Evolutionary conservation across 2,888 invertebrate species (phyloP), one percentile per base, ranked within the genome.

Genomic region (Stenurella melanura): DNA sequence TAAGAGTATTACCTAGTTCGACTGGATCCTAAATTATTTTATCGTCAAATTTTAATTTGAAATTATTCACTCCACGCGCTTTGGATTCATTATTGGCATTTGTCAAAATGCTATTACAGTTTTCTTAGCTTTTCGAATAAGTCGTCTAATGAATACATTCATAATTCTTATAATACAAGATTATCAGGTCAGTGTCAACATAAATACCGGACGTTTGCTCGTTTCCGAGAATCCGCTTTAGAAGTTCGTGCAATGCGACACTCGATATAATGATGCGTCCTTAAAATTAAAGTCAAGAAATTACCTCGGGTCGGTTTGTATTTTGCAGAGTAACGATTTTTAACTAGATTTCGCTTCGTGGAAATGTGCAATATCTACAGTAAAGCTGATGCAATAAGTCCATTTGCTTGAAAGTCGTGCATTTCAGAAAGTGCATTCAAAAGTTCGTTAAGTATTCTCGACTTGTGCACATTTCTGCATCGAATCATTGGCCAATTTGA

Each of bases 401-500:
- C 78, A 78, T 78, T 81, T 79, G 67, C 74, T 80, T 74, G 72
- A 74, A 73, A 79, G 81, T 78, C 76, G 79, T 77, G 79, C 77
- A 73, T 70, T 75, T 57, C 77, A 54, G 60, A 73, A 75, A 76
- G 78, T 77, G 78, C 79, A 82, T 78, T 82, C 78, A 76, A 73
- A 79, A 81, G 78, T 81, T 82, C 79, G 82, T 83, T 84, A 81
- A 78, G 81, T 78, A 85, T 85, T 84, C 84, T 72, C 75, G 42
- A 74, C 74, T 75, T 77, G 83, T 80, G 74, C 80, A 74, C 79
- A 78, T 81, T 83, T 83, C 83, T 82, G 82, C 83, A 83, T 81
- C 81, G 84, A 84, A 82, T 85, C 83, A 79, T 82, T 80, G 80
- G 83, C 83, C 83, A 85, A 85, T 84, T 84, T 78, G 76, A 79